Evolutionary conservation across 2,888 invertebrate genomes (phyloP).

Genomic region (Lymantria monacha): DNA sequence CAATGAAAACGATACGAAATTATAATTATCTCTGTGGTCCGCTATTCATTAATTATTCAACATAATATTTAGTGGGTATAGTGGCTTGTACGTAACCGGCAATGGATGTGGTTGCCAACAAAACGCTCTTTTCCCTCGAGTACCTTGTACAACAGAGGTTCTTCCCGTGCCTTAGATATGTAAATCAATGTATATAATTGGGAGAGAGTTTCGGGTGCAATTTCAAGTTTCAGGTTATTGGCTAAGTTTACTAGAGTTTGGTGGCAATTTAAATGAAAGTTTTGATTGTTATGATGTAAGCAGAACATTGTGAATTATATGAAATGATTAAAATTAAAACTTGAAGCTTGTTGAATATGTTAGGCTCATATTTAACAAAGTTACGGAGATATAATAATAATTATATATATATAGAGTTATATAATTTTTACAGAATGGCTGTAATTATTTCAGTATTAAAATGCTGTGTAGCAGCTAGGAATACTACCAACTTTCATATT

Average conservation of each 20-base stretch:
- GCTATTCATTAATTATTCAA: conserved; percentile 57
- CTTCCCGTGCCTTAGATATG: conserved; percentile 31
- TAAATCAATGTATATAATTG: conserved; percentile 39
- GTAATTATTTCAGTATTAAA: too few species aligned
- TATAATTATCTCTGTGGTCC: conserved; percentile 44
- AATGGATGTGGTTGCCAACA: conserved; percentile 36
- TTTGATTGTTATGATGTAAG: conserved; percentile 6
- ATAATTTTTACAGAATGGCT: too few species aligned
- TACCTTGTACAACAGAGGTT: conserved; percentile 12
- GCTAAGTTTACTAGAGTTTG: conserved; percentile 32
- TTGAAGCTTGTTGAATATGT: not conserved
- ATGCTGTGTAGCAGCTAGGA: too few species aligned
- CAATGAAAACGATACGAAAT: conserved; percentile 35
- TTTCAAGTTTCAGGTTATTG: conserved; percentile 40
- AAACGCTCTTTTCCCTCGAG: conserved; percentile 25
- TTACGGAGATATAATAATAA: too few species aligned
- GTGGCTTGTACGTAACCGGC: conserved; percentile 49
- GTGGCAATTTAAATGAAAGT: conserved; percentile 35
- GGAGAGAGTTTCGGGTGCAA: conserved; percentile 33
- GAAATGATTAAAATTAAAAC: not conserved
- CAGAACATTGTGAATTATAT: not conserved
- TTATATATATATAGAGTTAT: too few species aligned
- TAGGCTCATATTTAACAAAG: too few species aligned
- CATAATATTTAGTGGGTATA: conserved; percentile 47
- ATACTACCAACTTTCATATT: too few species aligned